A percentile compares a stretch with the other conserved stretches of the same genome.
Conservation (phyloP, 1,140 invertebrate genomes). For the Trichonephila clavata region DNA sequence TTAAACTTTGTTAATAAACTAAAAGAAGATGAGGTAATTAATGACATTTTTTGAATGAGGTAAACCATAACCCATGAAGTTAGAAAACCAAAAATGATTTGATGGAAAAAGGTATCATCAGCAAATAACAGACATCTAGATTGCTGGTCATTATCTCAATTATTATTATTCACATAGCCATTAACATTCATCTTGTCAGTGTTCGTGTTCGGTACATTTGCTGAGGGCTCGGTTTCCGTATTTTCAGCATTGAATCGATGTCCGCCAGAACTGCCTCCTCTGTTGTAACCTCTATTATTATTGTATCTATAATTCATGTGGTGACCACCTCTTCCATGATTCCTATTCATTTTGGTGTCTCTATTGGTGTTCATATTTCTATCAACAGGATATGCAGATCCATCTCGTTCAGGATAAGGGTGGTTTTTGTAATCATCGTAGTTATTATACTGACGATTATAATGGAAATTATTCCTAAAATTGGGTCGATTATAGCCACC, state of each 20-base stretch:
- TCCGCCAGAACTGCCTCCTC: background rate
- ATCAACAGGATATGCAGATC: slow-evolving; percentile 23
- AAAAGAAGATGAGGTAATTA: background rate
- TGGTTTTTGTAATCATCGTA: slow-evolving; percentile 47
- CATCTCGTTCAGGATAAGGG: slow-evolving; percentile 32
- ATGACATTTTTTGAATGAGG: background rate
- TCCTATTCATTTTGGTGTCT: slow-evolving; percentile 35
- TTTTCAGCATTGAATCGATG: slow-evolving; percentile 40
- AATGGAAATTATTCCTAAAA: background rate
- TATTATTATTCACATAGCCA: slow-evolving; percentile 53
- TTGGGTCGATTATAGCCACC: slow-evolving; percentile 30
- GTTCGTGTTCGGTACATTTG: background rate
- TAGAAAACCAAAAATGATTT: background rate
- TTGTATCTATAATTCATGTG: slow-evolving; percentile 13
- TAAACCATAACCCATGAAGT: slow-evolving; percentile 19
- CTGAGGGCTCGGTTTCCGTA: slow-evolving; percentile 12
- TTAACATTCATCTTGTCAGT: slow-evolving; percentile 49
- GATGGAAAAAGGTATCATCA: background rate
- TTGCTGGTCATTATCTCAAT: background rate
- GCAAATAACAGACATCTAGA: background rate
- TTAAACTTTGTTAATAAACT: background rate
- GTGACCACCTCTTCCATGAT: slow-evolving; percentile 50
- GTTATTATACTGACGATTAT: background rate
- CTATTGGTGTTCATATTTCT: slow-evolving; percentile 61
- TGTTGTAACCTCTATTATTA: slow-evolving; percentile 28